These are phyloP conservation scores for Cactoblastis cactorum DNA, from an alignment of 2,888 invertebrate species.

Conservation along the genomic window DNA sequence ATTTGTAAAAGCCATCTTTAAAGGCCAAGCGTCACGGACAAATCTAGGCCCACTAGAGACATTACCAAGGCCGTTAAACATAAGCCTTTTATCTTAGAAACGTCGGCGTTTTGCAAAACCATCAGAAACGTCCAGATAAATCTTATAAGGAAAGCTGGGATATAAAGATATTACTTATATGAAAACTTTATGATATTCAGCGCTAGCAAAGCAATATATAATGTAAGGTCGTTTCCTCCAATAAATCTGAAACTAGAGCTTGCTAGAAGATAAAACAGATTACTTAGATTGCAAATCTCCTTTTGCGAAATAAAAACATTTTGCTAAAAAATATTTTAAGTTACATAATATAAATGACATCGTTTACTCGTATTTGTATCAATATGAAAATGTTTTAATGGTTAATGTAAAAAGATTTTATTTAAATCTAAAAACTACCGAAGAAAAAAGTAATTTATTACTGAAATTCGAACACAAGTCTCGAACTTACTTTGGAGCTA, in stretches of 20 bases:
- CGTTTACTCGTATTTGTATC: too few relatives aligned
- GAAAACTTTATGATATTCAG: background rate
- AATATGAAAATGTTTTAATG: too few relatives aligned
- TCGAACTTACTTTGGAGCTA: too few relatives aligned
- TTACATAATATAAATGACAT: too few relatives aligned
- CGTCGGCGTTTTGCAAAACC: background rate
- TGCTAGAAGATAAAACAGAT: background rate
- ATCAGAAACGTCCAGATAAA: constrained; percentile 1
- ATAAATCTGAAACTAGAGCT: background rate
- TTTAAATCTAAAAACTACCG: too few relatives aligned
- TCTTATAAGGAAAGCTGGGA: background rate
- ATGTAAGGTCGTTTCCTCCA: background rate
- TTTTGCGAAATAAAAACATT: background rate
- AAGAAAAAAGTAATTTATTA: too few relatives aligned
- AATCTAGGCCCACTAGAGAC: background rate
- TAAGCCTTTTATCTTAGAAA: background rate
- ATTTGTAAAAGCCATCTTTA: background rate
- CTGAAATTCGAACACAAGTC: too few relatives aligned
- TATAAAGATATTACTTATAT: background rate
- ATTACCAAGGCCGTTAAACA: background rate
- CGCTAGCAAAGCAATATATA: background rate
- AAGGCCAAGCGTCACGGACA: background rate
- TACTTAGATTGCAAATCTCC: background rate
- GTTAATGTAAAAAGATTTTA: too few relatives aligned
- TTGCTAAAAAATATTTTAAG: too few relatives aligned